Conservation (phyloP, 2,113 vertebrate species). For the Penelope pileata region DNA sequence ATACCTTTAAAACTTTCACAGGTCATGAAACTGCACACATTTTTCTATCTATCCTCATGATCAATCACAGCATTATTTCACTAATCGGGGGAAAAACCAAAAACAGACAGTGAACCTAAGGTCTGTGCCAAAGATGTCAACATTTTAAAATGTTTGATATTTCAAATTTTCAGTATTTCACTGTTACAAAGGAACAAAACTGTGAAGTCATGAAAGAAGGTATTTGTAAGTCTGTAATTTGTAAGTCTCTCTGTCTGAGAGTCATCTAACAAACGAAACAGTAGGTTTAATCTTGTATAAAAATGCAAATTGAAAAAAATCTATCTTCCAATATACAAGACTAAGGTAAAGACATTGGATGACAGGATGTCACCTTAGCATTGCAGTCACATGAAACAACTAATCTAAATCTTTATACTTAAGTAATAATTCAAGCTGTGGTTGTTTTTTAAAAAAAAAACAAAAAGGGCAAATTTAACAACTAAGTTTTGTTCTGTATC, state of each 20-base stretch:
- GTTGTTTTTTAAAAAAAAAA: neutral
- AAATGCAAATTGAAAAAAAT: neutral
- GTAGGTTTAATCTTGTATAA: neutral
- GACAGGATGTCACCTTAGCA: neutral
- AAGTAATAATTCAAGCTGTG: neutral
- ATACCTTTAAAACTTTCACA: neutral
- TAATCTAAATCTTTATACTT: neutral
- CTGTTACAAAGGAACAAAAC: neutral
- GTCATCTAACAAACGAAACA: neutral
- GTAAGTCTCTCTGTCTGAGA: too few species aligned
- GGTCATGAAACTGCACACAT: neutral
- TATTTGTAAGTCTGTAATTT: neutral
- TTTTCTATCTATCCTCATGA: neutral
- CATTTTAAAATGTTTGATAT: neutral
- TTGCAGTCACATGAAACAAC: neutral
- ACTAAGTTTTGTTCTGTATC: neutral
- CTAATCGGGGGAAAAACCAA: neutral
- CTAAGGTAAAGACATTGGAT: neutral
- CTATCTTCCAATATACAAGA: neutral
- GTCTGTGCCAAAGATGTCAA: neutral
- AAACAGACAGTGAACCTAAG: neutral
- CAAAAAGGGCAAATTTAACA: accelerated
- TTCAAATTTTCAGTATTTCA: neutral
- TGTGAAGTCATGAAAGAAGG: neutral
- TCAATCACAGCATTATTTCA: neutral